A percentile compares a stretch with the other conserved stretches of the same genome.
Conservation (phyloP, 2,113 vertebrate genomes). For the Pangasianodon hypophthalmus region DNA sequence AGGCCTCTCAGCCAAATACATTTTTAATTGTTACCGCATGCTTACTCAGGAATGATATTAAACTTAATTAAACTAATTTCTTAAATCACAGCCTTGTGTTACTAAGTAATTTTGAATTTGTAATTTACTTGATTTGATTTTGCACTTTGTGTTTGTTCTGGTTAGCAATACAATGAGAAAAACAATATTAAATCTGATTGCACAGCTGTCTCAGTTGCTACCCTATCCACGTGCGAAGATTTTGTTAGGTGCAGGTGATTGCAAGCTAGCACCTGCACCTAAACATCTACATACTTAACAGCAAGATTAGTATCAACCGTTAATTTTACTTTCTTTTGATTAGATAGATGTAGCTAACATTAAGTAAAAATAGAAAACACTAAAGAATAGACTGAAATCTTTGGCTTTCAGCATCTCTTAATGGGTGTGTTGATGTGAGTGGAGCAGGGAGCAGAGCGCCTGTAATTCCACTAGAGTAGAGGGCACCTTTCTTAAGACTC, state of each 20-base stretch:
- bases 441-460: too few relatives aligned
- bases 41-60: neutral
- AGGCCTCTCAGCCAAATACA: neutral
- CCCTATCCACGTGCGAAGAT: neutral
- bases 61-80: conserved; percentile 1
- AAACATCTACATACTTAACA: neutral
- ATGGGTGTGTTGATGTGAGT: neutral
- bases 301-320: neutral
- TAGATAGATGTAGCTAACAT: neutral
- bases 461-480: too few relatives aligned
- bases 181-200: neutral
- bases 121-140: neutral
- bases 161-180: neutral
- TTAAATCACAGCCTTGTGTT: neutral
- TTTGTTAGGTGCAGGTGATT: too few relatives aligned
- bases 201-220: neutral
- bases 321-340: neutral
- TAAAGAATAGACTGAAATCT: neutral
- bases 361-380: neutral
- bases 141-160: conserved; percentile 1
- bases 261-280: neutral
- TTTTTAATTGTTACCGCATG: conserved; percentile 16
- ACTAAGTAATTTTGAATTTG: neutral
- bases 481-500: too few relatives aligned
- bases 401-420: neutral